phyloP scores from a whole-genome alignment of 2,888 invertebrate genomes.

The Scaptodrosophila latifasciaeformis region DNA sequence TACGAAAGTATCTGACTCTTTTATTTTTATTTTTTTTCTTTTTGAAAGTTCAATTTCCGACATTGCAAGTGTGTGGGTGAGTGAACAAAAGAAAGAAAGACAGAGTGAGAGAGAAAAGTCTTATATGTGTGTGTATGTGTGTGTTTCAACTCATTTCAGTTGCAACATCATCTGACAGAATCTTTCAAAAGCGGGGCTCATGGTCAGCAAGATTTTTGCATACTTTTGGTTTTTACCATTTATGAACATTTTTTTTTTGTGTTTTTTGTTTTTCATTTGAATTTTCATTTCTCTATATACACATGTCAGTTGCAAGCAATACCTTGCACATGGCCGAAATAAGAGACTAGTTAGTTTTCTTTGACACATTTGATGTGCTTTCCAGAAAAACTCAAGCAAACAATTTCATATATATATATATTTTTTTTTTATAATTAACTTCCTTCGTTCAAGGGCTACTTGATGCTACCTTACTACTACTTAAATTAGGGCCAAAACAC shows the following conservation, averaged over 20 bases:
- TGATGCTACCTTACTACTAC: no score
- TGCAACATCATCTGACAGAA: slow-evolving; percentile 38
- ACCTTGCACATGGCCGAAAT: no score
- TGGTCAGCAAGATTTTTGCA: slow-evolving; percentile 58
- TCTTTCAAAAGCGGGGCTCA: slow-evolving; percentile 71
- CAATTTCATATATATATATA: no score
- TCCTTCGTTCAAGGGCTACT: no score
- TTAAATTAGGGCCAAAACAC: no score
- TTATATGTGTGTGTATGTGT: not conserved
- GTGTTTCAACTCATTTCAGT: not conserved
- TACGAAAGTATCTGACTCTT: slow-evolving; percentile 46
- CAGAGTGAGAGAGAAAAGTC: no score
- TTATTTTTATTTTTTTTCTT: slow-evolving; percentile 11
- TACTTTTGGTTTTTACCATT: slow-evolving; percentile 45
- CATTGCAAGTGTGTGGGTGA: slow-evolving; percentile 7
- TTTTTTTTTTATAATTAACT: no score
- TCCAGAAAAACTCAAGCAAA: no score
- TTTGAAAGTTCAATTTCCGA: slow-evolving; percentile 56
- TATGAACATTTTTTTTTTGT: not conserved
- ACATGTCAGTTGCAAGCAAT: no score
- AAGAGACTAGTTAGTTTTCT: no score
- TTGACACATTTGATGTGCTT: no score
- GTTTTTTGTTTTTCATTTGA: slow-evolving; percentile 5
- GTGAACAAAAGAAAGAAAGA: not conserved
- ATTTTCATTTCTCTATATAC: slow-evolving; percentile 18